A percentile compares a stretch with the other conserved stretches of the same genome.
phyloP scores from a whole-genome alignment of 2,888 invertebrate genomes.

The Leptopterna dolabrata region DNA sequence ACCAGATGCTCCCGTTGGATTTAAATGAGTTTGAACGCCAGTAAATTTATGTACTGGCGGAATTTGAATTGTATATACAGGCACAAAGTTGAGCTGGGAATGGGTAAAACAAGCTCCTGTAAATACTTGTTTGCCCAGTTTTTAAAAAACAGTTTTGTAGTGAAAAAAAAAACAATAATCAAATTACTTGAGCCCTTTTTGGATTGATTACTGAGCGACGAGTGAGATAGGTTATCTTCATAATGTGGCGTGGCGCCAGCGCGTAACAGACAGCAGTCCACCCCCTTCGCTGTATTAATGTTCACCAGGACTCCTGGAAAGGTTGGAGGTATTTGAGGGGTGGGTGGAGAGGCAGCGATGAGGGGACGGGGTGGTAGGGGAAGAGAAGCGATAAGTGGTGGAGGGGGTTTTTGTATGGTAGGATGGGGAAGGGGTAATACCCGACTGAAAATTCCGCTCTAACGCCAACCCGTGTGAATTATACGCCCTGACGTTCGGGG shows the following conservation, averaged over 20 bases:
- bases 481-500: constrained; percentile 4
- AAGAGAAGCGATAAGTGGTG: no score
- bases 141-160: no score
- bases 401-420: neutral
- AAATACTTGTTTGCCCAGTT: neutral
- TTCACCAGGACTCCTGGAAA: neutral
- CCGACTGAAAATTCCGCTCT: constrained; percentile 23
- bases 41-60: no score
- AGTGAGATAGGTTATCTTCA: neutral
- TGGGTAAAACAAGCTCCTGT: neutral
- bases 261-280: constrained; percentile 7
- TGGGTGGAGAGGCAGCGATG: neutral
- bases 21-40: no score
- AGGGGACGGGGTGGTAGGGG: no score
- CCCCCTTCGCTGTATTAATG: constrained; percentile 5
- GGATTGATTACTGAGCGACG: neutral
- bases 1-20: no score
- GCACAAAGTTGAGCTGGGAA: no score
- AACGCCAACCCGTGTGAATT: neutral
- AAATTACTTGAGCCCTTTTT: constrained; percentile 24
- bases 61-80: no score
- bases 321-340: neutral
- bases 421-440: neutral
- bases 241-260: neutral
- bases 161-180: neutral